Base-by-base conservation (phyloP, 2,797 vertebrate genomes). In the Pipistrellus nathusii region DNA sequence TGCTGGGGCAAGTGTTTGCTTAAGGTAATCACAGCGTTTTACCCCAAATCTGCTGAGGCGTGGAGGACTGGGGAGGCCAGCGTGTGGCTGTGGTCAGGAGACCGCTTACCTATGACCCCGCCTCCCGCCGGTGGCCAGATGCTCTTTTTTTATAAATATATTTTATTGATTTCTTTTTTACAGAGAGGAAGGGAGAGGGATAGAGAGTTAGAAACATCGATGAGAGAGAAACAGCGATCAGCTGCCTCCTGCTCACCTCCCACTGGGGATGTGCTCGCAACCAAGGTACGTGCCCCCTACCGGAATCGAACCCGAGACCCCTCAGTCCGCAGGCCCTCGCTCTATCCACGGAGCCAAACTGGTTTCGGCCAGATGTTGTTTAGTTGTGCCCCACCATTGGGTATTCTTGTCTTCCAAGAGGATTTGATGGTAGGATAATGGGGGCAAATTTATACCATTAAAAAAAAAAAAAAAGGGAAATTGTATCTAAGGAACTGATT, bases 21-120 rank as follows among this genome's bases (percentile, higher is more conserved):
- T 44, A 55, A 93, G 90, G 93, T 92, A 96, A 96, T 88, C 85
- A 92, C 10, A 90, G 94, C 73, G 90, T 90, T 83, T 94, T 69
- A 35, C 90, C 80, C 66, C 51, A 81, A 95, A 97, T 95, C 85
- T 95, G 93, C 93, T 96, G 88, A 90, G 64, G 75, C 25, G 1
- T 38, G n/a, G 62, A 73, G 62, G 55, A 75, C 57, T 62, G 15
- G 4, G n/a, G 90, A 80, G 53, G 72, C 35, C 23, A 57, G 78
- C 30, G 18, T 27, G 51, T 68, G 75, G 68, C 88, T 89, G 94
- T 68, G 95, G 83, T 92, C 46, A 30, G 78, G 14, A 85, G 23
- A 57, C 18, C 35, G 92, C 83, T 75, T 75, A 53, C 13, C 6
- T 44, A n/a, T 21, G 57, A 32, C 46, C 11, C 46, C 6, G 13